Base-by-base conservation (phyloP, 2,797 vertebrate species). In the Saxicola maurus region DNA sequence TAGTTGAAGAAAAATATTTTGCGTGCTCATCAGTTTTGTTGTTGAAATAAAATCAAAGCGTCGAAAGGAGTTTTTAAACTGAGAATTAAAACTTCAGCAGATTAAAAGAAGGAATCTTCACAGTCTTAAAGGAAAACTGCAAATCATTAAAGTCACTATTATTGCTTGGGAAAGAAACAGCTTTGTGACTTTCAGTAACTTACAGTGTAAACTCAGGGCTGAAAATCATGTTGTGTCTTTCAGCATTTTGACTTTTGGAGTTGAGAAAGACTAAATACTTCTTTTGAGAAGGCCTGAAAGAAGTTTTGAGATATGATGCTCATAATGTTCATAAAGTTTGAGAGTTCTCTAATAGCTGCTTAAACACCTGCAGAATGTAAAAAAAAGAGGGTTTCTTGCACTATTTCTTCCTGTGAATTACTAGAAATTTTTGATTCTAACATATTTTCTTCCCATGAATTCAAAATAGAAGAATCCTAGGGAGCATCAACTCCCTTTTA, bases 1-100 rank as follows among this genome's bases (percentile, higher is more conserved):
- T 49, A 17, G 28, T 28, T 18, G 10, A 28, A 30, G 27, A 18
- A 51, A 30, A 51, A 18, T 51, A 28, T 30, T 51, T 11, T 17
- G 17, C 17, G 5, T 12, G 48, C 25, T 49, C 13, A 6, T 15
- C 37, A 0, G 0, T 38, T 11, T 11, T 11, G 12, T 14, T 3
- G 33, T 30, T 12, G 24, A 13, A 27, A 52, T 30, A 27, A 55
- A 87, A 38, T 9, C 11, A 13, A 20, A 82, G 18, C 8, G 2
- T 17, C 38, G 82, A 18, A 49, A 82, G 46, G n/a, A 25, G 6
- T 24, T 82, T 38, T 38, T 11, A n/a, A 80, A 71, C 25, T 6
- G 8, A 16, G 11, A 11, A 16, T n/a, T 51, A n/a, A 13, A 87
- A 57, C 17, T 51, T 52, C 40, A 33, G 24, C 21, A 27, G 27